phyloP scores from a whole-genome alignment of 2,888 invertebrate genomes.

The Callimorpha dominula region DNA sequence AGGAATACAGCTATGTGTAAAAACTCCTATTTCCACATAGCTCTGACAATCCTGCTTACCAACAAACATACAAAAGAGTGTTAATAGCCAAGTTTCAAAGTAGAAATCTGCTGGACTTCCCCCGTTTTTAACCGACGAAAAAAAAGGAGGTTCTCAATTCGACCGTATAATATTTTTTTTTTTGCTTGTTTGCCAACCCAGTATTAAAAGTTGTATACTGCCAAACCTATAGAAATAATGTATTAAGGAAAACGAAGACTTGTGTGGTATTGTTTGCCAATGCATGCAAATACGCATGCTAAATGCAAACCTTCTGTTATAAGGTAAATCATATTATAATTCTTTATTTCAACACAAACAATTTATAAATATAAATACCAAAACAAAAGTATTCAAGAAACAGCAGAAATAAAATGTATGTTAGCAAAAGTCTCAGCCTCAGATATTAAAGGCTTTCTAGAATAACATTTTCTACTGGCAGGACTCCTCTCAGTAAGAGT shows the following conservation, averaged over 20 bases:
- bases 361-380: not conserved
- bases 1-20: too few species aligned
- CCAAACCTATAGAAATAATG: slow-evolving; percentile 2
- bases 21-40: too few species aligned
- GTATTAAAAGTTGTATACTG: not conserved
- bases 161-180: too few species aligned
- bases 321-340: not conserved
- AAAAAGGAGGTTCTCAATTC: too few species aligned
- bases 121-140: too few species aligned
- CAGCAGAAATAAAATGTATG: too few species aligned
- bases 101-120: not conserved
- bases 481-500: not conserved
- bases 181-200: not conserved
- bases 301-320: not conserved
- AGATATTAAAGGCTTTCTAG: not conserved
- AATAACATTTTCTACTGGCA: not conserved
- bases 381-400: too few species aligned
- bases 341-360: not conserved
- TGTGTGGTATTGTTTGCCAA: slow-evolving; percentile 8
- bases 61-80: too few species aligned
- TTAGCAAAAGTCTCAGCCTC: not conserved
- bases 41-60: too few species aligned
- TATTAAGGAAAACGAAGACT: slow-evolving; percentile 5
- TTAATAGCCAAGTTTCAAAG: too few species aligned
- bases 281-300: not conserved